A percentile compares a stretch with the other conserved stretches of the same genome.
Evolutionary conservation across 2,888 invertebrate genomes (phyloP).

Genomic region (Phania funesta): DNA sequence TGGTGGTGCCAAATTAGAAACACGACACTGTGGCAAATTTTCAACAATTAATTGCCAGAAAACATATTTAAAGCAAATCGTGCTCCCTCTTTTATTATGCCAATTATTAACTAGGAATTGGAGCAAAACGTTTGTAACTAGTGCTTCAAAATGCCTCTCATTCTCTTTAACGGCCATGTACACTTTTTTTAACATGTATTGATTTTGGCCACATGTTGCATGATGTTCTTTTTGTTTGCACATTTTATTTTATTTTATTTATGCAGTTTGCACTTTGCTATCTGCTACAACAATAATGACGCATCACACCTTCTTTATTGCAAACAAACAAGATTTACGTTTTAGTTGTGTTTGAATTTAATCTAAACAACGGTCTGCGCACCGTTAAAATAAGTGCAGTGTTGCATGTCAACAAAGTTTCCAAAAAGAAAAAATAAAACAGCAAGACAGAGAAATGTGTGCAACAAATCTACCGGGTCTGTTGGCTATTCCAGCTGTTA

Average conservation of each 20-base stretch:
- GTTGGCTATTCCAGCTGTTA: constrained; percentile 26
- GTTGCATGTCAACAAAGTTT: constrained; percentile 55
- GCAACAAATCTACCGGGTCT: constrained; percentile 47
- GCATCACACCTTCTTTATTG: constrained; percentile 52
- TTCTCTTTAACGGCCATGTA: neutral
- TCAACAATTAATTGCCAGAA: too few relatives aligned
- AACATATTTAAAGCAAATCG: neutral
- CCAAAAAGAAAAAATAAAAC: neutral
- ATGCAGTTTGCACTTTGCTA: neutral
- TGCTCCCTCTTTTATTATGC: neutral
- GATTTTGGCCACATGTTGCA: constrained; percentile 62
- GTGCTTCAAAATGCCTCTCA: neutral
- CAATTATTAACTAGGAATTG: constrained; percentile 44
- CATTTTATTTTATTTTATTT: neutral
- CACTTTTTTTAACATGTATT: constrained; percentile 17
- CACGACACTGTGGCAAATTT: too few relatives aligned
- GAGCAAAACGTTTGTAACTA: constrained; percentile 47
- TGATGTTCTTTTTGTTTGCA: constrained; percentile 23
- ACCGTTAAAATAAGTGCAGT: constrained; percentile 48
- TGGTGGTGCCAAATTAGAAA: too few relatives aligned
- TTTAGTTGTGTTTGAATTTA: constrained; percentile 12
- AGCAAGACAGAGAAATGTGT: neutral
- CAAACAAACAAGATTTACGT: constrained; percentile 42
- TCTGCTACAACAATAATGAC: constrained; percentile 13
- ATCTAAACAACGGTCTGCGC: constrained; percentile 30